Base-by-base conservation (phyloP, 1,140 invertebrate species). In the Neodiprion virginianus region DNA sequence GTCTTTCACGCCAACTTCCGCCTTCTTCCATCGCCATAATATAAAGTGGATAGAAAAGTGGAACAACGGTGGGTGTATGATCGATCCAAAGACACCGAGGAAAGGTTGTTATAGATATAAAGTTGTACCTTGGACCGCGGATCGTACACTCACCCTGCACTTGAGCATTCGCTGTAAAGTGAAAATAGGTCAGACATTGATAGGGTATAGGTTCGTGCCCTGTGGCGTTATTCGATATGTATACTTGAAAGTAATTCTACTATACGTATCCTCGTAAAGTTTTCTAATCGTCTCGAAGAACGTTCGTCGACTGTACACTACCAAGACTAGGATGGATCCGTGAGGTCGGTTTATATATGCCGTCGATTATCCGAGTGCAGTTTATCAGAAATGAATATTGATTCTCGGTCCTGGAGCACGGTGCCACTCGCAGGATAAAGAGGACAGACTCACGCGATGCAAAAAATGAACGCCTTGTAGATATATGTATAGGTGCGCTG, bases 171-270 rank as follows among this genome's bases (percentile, higher is more conserved):
- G 5, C 28, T 5, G 5, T 40, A 40, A 40, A 40, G 53, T 61
- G 53, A 61, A 61, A 61, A 17, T 61, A 17, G 53, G 53, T 61
- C 53, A 61, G 53, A 61, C 53, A 17, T 61, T 61, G 53, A 61
- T 40, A 40, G 28, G 28, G 28, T 40, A 40, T 40, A 40, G 28
- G 28, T 40, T 40, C 28, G 28, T 40, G 28, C 28, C 28, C 28
- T 5, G 28, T 40, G 53, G n/a, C 53, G 53, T 61, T 61, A 14
- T 61, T 14, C 53, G 8, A 17, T 61, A 61, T 61, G n/a, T 40
- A 61, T 61, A 61, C 11, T 61, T 61, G 53, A 61, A 61, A 9
- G 53, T 61, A 61, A 61, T 17, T 61, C 53, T 0, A 9, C n/a
- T 5, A 40, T 40, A 40, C 28, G 28, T 40, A 40, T 61, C n/a